Conservation (phyloP, 2,797 vertebrate genomes). For the Taenioides sp. region DNA sequence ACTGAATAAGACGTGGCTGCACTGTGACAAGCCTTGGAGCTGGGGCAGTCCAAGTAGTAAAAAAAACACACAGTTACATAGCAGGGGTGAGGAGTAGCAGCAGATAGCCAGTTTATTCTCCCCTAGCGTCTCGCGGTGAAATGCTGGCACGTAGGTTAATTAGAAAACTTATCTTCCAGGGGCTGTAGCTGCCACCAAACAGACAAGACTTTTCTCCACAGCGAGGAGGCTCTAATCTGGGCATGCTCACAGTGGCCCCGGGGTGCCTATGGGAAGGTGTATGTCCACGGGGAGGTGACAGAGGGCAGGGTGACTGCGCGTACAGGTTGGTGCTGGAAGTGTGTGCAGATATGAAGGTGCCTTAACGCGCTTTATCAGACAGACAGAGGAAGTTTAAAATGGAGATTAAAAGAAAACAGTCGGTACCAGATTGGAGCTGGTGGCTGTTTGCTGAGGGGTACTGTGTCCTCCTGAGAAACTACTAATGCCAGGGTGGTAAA, state of each 20-base stretch:
- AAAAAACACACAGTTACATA: conserved; percentile 17
- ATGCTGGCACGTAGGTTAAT: conserved; percentile 86
- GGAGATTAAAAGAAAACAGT: conserved; percentile 20
- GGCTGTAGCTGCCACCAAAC: conserved; percentile 75
- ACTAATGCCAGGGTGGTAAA: conserved; percentile 13
- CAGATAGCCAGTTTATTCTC: conserved; percentile 73
- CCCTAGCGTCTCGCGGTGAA: conserved; percentile 56
- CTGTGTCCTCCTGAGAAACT: conserved; percentile 23
- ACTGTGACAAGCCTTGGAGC: conserved; percentile 15
- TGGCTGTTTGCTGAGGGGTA: conserved; percentile 15
- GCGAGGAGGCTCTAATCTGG: conserved; percentile 84
- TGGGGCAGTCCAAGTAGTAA: conserved; percentile 7
- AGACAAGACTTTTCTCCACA: conserved; percentile 66
- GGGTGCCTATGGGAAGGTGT: conserved; percentile 45
- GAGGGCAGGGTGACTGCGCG: conserved; percentile 26
- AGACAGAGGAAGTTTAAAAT: conserved; percentile 31
- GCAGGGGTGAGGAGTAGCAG: conserved; percentile 30
- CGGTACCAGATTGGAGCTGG: conserved; percentile 25
- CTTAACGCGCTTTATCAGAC: conserved; percentile 41
- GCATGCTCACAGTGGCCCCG: conserved; percentile 71
- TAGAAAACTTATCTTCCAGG: conserved; percentile 91
- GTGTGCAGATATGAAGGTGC: conserved; percentile 33
- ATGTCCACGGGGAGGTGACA: conserved; percentile 46
- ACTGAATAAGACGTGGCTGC: neutral
- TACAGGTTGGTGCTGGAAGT: conserved; percentile 32